Evolutionary conservation across 2,113 vertebrate genomes (phyloP).

Genomic region (Eupsittula cactorum): DNA sequence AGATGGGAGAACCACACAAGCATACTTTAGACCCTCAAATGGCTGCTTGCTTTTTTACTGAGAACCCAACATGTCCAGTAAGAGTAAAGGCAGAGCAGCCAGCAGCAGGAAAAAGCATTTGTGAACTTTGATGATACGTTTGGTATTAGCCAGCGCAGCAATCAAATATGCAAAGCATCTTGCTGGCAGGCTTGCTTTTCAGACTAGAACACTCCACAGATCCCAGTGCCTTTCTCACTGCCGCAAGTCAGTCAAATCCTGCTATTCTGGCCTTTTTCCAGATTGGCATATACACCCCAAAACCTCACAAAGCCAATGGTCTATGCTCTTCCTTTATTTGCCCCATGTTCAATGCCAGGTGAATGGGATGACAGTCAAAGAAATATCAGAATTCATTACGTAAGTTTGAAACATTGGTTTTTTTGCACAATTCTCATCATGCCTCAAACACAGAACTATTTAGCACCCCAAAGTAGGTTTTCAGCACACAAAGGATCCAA

Average conservation of each 20-base stretch:
- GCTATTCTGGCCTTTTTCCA: not conserved
- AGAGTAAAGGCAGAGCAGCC: not conserved
- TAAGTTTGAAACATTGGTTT: not conserved
- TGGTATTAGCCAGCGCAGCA: conserved; percentile 41
- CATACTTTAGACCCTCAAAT: not conserved
- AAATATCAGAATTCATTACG: not conserved
- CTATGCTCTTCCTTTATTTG: not conserved
- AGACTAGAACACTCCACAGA: not conserved
- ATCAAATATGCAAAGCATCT: conserved; percentile 50
- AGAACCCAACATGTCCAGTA: not conserved
- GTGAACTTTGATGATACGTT: not conserved
- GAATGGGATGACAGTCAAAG: not conserved
- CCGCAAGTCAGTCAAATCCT: not conserved
- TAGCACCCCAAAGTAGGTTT: not conserved
- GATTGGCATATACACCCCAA: not conserved
- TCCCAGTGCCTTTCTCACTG: not conserved
- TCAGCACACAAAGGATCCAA: not conserved
- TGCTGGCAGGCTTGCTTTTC: not conserved
- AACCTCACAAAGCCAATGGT: not conserved
- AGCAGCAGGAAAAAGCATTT: not conserved
- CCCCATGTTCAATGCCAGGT: not conserved
- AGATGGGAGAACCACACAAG: not conserved
- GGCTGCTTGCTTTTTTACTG: not conserved
- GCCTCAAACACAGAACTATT: not conserved
- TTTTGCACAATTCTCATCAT: not conserved